phyloP scores from a whole-genome alignment of 23 tunicate genomes.

The Corella eumyota region DNA sequence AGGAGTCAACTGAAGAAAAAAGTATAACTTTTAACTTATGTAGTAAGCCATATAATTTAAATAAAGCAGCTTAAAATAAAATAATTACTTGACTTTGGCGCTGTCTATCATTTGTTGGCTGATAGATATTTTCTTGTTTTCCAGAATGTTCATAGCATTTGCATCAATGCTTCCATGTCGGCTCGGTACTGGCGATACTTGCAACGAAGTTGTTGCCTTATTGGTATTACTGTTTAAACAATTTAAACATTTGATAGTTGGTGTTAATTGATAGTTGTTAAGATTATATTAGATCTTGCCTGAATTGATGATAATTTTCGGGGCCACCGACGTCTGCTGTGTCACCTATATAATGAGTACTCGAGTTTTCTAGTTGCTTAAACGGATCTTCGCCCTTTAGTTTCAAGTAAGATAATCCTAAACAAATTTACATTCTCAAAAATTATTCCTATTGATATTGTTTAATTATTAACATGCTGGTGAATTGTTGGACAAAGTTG shows the following conservation, averaged over 20 bases:
- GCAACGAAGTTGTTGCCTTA: too few relatives aligned
- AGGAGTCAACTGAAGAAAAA: too few relatives aligned
- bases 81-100: conserved; percentile 4
- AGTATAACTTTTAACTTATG: too few relatives aligned
- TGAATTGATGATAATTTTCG: conserved; percentile 75
- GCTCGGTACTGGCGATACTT: conserved; percentile 16
- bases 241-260: not conserved
- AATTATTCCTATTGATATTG: too few relatives aligned
- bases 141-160: conserved; percentile 9
- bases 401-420: conserved; percentile 49
- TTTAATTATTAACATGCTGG: too few relatives aligned
- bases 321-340: conserved; percentile 65
- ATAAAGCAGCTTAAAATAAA: not conserved
- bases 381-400: conserved; percentile 51
- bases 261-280: not conserved
- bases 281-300: conserved; percentile 10
- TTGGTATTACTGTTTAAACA: too few relatives aligned
- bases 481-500: too few relatives aligned
- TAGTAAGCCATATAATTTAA: too few relatives aligned
- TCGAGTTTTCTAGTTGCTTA: conserved; percentile 19
- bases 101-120: not conserved
- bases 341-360: conserved; percentile 22
- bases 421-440: too few relatives aligned
- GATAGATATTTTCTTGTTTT: not conserved
- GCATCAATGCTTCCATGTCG: conserved; percentile 19